Evolutionary conservation across 2,888 invertebrate species (phyloP), one percentile per base, ranked within the genome.

Genomic region (Bursaphelenchus okinawaensis): DNA sequence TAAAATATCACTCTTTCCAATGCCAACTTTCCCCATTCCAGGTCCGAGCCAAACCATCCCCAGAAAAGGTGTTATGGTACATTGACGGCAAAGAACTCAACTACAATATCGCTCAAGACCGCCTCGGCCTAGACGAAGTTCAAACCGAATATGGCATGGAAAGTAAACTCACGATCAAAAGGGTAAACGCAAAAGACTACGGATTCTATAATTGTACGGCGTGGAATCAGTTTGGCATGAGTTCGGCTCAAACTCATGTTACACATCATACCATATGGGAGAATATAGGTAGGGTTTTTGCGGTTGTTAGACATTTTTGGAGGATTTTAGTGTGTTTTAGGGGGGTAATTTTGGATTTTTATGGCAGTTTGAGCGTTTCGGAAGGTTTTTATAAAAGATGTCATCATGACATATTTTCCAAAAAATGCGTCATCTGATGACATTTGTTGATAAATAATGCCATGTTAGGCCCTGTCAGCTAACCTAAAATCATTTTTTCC

Each of bases 131-230:
- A 2, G 75, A 77, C 55, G 77, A 79, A 55, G 67, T 73, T 19
- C 74, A 76, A 7, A 69, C 70, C 28, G 68, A 73, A 7, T 75
- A 70, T 63, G 80, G 80, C 9, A 70, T 80, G 24, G 79, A 81
- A 55, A 75, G 76, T 52, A 69, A 72, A 22, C 63, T 82, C 31
- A 77, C 73, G 29, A 80, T 82, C 55, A 69, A 63, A 19, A 66
- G 76, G 19, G 56, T 77, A 27, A 66, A 69, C 54, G 74, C 71
- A 54, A 65, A 67, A 22, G 82, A 82, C 66, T 79, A 77, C 63
- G 82, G 80, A 12, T 40, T 66, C n/a, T 82, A 79, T 72, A 82
- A 83, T 63, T 82, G 82, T 58, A 70, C 82, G 1, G 82, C 82
- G 3, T 72, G 74, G 28, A 82, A 82, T 61, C 79, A 75, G 19